These are phyloP conservation scores for Sesia apiformis DNA, from an alignment of 2,888 invertebrate genomes.

Conservation along the genomic window DNA sequence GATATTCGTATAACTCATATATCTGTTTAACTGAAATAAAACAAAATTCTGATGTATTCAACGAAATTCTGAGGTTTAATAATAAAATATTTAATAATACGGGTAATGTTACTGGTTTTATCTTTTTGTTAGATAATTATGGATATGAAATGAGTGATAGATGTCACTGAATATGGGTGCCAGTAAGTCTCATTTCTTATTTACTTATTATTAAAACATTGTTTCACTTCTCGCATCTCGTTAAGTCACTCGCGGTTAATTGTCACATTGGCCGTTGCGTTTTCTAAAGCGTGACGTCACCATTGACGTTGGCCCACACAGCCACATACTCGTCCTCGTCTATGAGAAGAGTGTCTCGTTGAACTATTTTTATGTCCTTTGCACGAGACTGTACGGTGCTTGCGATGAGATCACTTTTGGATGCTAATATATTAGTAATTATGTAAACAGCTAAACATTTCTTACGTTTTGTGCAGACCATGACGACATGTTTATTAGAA, in stretches of 20 bases:
- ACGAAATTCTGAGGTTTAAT: no score
- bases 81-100: no score
- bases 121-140: no score
- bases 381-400: not conserved
- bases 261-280: slow-evolving; percentile 19
- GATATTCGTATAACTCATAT: no score
- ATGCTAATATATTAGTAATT: slow-evolving; percentile 57
- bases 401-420: slow-evolving; percentile 47
- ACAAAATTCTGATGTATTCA: no score
- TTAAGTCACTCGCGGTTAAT: slow-evolving; percentile 27
- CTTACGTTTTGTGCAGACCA: no score
- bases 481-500: no score
- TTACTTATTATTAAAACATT: not conserved
- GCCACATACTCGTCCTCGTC: slow-evolving; percentile 2
- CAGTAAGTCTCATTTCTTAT: not conserved
- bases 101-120: no score
- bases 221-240: slow-evolving; percentile 2
- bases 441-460: slow-evolving; percentile 39
- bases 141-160: no score
- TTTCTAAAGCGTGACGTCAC: slow-evolving; percentile 19
- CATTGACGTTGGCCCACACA: not conserved
- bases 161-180: no score
- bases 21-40: no score
- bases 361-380: not conserved
- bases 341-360: not conserved